A percentile compares a stretch with the other conserved stretches of the same genome.
Evolutionary conservation across 2,888 invertebrate genomes (phyloP).

Genomic region (Mactromeris polynyma): DNA sequence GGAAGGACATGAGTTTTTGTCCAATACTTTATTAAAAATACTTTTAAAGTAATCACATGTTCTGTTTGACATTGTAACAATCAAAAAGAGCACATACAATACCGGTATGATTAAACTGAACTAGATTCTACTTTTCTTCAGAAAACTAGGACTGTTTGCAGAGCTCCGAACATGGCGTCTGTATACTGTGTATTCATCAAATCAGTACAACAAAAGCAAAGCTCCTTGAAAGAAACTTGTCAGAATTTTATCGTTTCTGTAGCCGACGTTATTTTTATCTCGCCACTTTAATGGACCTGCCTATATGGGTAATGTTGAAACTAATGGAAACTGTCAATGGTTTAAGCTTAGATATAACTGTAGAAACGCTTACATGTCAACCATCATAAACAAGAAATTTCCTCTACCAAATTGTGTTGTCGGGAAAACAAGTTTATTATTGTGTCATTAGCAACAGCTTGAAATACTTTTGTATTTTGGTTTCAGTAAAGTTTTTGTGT

Average conservation of each 20-base stretch:
- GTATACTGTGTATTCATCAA: neutral
- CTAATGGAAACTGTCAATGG: slow-evolving; percentile 16
- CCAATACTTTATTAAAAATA: too few relatives aligned
- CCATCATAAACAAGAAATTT: neutral
- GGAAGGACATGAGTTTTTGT: too few relatives aligned
- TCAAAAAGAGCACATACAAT: too few relatives aligned
- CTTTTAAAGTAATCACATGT: too few relatives aligned
- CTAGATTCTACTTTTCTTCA: too few relatives aligned
- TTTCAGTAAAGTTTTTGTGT: too few relatives aligned
- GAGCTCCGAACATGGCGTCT: neutral
- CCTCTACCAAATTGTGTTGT: neutral
- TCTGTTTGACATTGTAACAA: too few relatives aligned
- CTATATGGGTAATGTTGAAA: neutral
- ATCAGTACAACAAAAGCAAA: neutral
- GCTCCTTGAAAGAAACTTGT: neutral
- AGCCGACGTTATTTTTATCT: neutral
- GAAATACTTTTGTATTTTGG: too few relatives aligned
- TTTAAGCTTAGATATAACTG: neutral
- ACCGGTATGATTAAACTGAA: too few relatives aligned
- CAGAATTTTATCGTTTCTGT: neutral
- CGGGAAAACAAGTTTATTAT: neutral
- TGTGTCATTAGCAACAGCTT: too few relatives aligned
- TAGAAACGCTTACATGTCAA: slow-evolving; percentile 1
- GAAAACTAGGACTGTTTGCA: too few relatives aligned
- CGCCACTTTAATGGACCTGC: slow-evolving; percentile 7